Percentiles rank a stretch among this genome's conserved stretches.
Evolutionary conservation across 2,797 vertebrate genomes (phyloP).

Genomic region (Pelochelys cantorii): DNA sequence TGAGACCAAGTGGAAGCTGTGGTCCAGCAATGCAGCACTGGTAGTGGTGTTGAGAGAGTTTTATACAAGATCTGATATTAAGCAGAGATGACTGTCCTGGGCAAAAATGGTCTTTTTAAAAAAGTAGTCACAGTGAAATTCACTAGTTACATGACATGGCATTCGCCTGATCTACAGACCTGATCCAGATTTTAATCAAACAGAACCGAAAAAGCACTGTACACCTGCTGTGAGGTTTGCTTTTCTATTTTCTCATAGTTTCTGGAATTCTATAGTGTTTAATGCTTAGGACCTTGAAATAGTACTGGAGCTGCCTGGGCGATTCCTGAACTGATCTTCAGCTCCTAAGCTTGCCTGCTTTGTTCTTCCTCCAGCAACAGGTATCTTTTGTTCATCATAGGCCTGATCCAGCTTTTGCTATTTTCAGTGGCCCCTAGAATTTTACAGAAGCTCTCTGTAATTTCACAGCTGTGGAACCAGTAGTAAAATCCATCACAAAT

Average conservation of each 20-base stretch:
- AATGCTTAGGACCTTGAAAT: background rate
- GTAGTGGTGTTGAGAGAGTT: background rate
- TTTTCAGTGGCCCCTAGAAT: background rate
- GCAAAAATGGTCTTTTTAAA: background rate
- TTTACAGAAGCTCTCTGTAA: background rate
- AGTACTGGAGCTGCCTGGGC: background rate
- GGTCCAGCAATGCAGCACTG: rapidly evolving
- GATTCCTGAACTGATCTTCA: background rate
- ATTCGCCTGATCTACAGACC: background rate
- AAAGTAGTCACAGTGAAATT: background rate
- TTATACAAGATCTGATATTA: background rate
- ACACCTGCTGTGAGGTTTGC: background rate
- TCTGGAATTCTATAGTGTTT: background rate
- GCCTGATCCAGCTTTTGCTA: background rate
- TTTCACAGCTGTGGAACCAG: background rate
- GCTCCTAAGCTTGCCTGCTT: background rate
- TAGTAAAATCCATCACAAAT: background rate
- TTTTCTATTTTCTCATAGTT: background rate
- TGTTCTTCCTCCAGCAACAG: background rate
- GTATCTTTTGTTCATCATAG: background rate
- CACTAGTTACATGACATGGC: background rate
- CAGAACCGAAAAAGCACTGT: background rate
- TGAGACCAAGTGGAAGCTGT: background rate
- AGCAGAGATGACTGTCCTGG: background rate
- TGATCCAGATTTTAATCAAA: rapidly evolving